These are phyloP conservation scores for Triplophysa rosa DNA, from an alignment of 2,113 vertebrate genomes.

Conservation along the genomic window DNA sequence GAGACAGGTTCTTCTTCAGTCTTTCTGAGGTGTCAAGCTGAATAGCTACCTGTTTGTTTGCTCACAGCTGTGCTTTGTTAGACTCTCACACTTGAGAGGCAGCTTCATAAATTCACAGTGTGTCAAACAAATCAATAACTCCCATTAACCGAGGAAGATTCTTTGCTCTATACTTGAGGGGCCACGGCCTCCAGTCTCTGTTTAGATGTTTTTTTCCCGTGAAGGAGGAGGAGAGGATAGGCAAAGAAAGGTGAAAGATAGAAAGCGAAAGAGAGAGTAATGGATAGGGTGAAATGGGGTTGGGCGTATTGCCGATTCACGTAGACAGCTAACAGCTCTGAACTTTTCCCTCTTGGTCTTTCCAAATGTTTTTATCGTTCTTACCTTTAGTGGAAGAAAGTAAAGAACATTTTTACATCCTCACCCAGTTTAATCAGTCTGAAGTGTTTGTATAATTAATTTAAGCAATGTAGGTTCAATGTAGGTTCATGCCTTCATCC, in stretches of 20 bases:
- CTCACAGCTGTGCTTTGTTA: conserved; percentile 69
- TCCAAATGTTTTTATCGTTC: conserved; percentile 50
- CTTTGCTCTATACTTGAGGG: conserved; percentile 63
- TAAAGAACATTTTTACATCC: background rate
- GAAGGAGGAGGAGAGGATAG: conserved; percentile 50
- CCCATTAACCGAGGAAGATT: conserved; percentile 69
- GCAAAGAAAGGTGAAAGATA: conserved; percentile 23
- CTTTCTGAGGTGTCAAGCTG: conserved; percentile 54
- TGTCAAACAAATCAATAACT: conserved; percentile 73
- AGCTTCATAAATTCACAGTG: conserved; percentile 70
- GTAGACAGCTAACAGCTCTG: conserved; percentile 65
- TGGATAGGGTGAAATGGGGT: conserved; percentile 6
- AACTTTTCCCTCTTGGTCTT: conserved; percentile 64
- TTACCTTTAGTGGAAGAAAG: conserved; percentile 32
- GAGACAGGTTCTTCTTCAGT: conserved; percentile 24
- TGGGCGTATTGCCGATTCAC: conserved; percentile 57
- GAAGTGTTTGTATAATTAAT: background rate
- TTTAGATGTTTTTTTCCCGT: conserved; percentile 57
- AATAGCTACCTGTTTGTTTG: conserved; percentile 65
- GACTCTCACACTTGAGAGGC: conserved; percentile 61
- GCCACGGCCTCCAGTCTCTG: conserved; percentile 34
- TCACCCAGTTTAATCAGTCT: background rate
- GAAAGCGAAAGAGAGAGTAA: conserved; percentile 4
- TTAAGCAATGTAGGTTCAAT: too few species aligned
- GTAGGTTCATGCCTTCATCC: background rate